Conservation (phyloP, 2,797 vertebrate genomes). For the Sternotherus odoratus region DNA sequence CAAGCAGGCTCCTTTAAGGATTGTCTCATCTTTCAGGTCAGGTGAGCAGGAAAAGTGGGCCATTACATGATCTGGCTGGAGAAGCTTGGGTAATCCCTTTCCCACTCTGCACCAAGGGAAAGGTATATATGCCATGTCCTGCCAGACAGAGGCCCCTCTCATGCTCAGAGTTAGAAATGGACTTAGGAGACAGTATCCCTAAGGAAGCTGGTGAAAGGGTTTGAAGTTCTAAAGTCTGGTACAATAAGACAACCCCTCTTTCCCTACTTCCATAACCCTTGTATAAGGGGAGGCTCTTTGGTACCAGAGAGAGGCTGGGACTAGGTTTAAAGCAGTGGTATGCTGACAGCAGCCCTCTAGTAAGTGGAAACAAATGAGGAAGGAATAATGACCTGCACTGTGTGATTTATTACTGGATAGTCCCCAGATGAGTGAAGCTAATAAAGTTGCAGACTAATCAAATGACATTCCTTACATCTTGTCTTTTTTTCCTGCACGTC, state of each 20-base stretch:
- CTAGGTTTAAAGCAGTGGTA: background rate
- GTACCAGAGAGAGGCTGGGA: background rate
- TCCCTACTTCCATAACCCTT: background rate
- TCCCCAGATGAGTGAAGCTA: background rate
- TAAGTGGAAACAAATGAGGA: background rate
- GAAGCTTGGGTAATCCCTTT: background rate
- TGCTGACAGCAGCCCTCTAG: background rate
- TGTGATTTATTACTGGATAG: background rate
- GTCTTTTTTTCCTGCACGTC: background rate
- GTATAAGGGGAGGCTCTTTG: background rate
- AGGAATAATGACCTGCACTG: background rate
- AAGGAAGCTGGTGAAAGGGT: background rate
- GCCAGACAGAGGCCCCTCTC: background rate
- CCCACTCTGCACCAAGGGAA: background rate
- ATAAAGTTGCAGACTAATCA: background rate
- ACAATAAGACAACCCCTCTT: background rate
- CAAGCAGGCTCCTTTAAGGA: too few species aligned
- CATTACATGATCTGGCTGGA: background rate
- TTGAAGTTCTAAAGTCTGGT: background rate
- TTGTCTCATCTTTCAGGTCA: background rate
- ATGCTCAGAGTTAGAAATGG: background rate
- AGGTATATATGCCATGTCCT: background rate
- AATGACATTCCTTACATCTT: background rate
- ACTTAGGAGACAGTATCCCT: background rate
- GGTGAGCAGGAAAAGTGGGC: background rate